phyloP scores from a whole-genome alignment of 2,888 invertebrate species.

The Plusia festucae region DNA sequence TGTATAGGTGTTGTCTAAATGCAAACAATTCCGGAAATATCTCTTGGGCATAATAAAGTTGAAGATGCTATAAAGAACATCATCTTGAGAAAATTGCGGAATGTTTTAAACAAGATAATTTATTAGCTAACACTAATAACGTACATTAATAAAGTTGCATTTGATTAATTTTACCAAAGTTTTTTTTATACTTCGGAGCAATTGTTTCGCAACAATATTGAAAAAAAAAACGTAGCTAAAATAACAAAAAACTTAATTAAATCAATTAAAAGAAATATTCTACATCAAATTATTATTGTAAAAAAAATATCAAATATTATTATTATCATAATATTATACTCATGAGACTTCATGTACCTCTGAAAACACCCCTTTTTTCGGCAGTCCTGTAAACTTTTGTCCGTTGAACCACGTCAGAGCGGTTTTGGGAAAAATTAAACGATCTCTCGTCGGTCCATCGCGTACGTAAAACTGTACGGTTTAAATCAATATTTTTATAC shows the following conservation, averaged over 20 bases:
- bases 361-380: not conserved
- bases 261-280: no score
- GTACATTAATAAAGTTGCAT: constrained; percentile 34
- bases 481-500: constrained; percentile 54
- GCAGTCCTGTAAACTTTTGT: constrained; percentile 22
- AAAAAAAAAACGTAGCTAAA: no score
- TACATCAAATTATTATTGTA: no score
- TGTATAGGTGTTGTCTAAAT: constrained; percentile 46
- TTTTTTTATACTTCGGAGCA: no score
- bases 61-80: constrained; percentile 51
- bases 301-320: no score
- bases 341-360: no score
- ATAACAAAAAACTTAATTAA: no score
- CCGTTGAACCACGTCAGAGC: constrained; percentile 20
- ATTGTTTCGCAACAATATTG: no score
- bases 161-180: no score
- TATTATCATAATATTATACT: no score
- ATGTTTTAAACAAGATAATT: constrained; percentile 46
- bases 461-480: constrained; percentile 29
- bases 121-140: constrained; percentile 46
- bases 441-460: constrained; percentile 53
- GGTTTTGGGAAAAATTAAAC: constrained; percentile 57
- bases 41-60: constrained; percentile 55
- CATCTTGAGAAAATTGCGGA: constrained; percentile 53
- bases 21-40: constrained; percentile 44